A percentile compares a stretch with the other conserved stretches of the same genome.
Conservation (phyloP, 2,888 invertebrate genomes). For the Artemia sp. region DNA sequence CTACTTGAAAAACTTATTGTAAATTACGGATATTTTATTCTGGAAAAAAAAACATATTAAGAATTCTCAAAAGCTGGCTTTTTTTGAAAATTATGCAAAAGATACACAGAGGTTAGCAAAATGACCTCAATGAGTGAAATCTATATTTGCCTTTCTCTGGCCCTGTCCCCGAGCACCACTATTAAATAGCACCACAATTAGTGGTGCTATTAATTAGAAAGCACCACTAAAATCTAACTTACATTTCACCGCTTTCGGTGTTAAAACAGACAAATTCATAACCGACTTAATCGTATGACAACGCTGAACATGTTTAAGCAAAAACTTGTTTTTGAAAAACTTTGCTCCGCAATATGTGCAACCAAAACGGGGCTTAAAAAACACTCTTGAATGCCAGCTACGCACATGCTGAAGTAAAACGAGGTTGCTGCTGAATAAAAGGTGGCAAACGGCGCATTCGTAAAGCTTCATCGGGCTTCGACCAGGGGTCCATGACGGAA, state of each 20-base stretch:
- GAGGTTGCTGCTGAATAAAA: slow-evolving; percentile 17
- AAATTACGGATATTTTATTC: too few relatives aligned
- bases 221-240: background rate
- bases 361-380: slow-evolving; percentile 26
- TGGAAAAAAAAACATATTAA: too few relatives aligned
- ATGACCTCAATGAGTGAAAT: too few relatives aligned
- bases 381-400: slow-evolving; percentile 6
- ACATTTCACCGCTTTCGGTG: slow-evolving; percentile 1
- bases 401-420: slow-evolving; percentile 17
- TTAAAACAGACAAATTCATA: slow-evolving; percentile 7
- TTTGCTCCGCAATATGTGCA: slow-evolving; percentile 29
- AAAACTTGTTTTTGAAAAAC: slow-evolving; percentile 29
- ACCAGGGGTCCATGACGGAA: slow-evolving; percentile 1
- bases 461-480: slow-evolving; percentile 17
- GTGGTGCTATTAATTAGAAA: background rate
- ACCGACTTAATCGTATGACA: slow-evolving; percentile 2
- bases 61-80: too few relatives aligned
- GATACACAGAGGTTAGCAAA: too few relatives aligned
- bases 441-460: slow-evolving; percentile 17
- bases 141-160: background rate
- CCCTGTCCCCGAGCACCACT: background rate
- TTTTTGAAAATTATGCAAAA: too few relatives aligned
- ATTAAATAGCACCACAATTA: too few relatives aligned
- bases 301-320: slow-evolving; percentile 27
- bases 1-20: too few relatives aligned